Evolutionary conservation across 92 coral and sea anemone species (phyloP), one percentile per base, ranked within the genome.

Genomic region (Nematostella vectensis): DNA sequence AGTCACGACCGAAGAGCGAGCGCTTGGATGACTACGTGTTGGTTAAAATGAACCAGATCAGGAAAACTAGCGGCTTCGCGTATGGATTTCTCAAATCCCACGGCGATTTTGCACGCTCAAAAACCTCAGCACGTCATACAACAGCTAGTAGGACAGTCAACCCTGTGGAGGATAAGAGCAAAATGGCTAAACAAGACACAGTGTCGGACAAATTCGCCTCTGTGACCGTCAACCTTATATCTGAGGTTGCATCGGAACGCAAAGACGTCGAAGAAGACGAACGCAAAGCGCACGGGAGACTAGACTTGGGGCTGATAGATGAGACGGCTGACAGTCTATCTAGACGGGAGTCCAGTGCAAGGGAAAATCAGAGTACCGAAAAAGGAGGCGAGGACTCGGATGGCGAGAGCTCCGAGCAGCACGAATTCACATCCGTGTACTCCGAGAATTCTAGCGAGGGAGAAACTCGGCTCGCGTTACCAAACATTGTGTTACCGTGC

Each of bases 401-500:
- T 11, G 11, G 12, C 27, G 72, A 64, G 43, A 57, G 44, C 8
- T 54, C 50, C 16, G 72, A 66, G 12, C 28, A 17, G 30, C n/a
- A n/a, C n/a, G 72, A 66, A 42, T 43, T 44, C 63, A 4, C 11
- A 17, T 45, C 23, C 15, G 15, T 6, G 6, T 33, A 33, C 51
- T 9, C 11, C 51, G 51, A 45, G 18, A 10, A 6, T 45, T 45
- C 51, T 8, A 6, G 11, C 4, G 51, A 45, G 18, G 17, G 4
- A 11, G 4, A 11, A 11, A 19, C 9, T 6, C 4, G 18, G 18
- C 51, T 45, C 4, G 72, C 31, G 40, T 40, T 85, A 58, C 95
- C 95, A 60, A 76, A 81, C 29, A 82, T 93, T 51, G 40, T 69
- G 29, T 59, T 93, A 47, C 77, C 87, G 19, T 93, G 99, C 55